These are phyloP conservation scores for Diorhabda sublineata DNA, from an alignment of 1,140 invertebrate species.

Conservation along the genomic window DNA sequence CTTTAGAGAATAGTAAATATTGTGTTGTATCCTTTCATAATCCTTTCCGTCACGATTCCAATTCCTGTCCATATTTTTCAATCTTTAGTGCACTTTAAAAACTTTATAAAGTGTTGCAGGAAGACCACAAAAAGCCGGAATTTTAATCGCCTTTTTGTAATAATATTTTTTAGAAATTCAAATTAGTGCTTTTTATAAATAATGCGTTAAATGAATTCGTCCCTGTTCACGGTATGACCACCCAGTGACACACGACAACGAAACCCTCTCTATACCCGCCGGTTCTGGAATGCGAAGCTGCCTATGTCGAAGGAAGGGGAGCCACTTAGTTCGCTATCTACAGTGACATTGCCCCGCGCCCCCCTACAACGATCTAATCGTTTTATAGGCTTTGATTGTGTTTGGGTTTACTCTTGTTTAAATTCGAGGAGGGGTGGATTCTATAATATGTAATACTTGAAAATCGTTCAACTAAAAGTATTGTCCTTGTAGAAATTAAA, in stretches of 20 bases:
- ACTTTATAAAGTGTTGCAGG: too few relatives aligned
- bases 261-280: slow-evolving; percentile 42
- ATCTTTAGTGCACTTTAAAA: too few relatives aligned
- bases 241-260: slow-evolving; percentile 37
- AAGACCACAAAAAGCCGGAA: too few relatives aligned
- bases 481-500: too few relatives aligned
- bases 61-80: too few relatives aligned
- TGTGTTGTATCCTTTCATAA: too few relatives aligned
- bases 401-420: not conserved
- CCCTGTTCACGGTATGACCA: slow-evolving; percentile 34
- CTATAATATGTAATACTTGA: not conserved
- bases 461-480: not conserved
- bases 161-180: too few relatives aligned
- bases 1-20: too few relatives aligned
- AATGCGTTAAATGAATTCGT: slow-evolving; percentile 39
- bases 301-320: slow-evolving; percentile 18
- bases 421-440: not conserved
- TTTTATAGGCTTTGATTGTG: slow-evolving; percentile 17
- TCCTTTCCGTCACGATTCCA: too few relatives aligned
- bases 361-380: slow-evolving; percentile 7
- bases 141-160: too few relatives aligned
- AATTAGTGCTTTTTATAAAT: too few relatives aligned
- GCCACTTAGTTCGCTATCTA: slow-evolving; percentile 32
- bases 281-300: slow-evolving; percentile 37
- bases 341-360: not conserved